Evolutionary conservation across 53 echinoderm and acorn worm species (phyloP).

Genomic region (Zoroaster sp.): DNA sequence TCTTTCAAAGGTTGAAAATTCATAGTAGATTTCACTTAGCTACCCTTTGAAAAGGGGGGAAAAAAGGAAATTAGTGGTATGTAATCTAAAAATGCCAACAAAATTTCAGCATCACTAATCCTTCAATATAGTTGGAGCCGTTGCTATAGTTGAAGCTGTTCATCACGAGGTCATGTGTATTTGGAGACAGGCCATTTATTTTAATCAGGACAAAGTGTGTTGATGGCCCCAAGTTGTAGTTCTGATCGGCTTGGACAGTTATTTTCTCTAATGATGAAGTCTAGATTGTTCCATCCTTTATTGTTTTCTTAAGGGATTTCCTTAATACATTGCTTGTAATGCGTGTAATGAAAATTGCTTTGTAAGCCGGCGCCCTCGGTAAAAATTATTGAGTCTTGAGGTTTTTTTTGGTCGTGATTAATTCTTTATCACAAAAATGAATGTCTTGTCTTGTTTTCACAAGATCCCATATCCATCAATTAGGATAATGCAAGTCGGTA

Average conservation of each 20-base stretch:
- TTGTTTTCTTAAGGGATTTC: background rate
- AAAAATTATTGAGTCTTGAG: background rate
- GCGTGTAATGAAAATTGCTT: background rate
- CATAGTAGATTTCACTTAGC: background rate
- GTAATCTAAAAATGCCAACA: background rate
- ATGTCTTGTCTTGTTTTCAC: background rate
- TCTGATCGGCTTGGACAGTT: conserved; percentile 11
- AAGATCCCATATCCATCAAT: background rate
- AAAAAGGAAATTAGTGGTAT: background rate
- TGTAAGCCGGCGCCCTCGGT: conserved; percentile 2
- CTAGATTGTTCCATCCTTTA: background rate
- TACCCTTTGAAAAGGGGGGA: background rate
- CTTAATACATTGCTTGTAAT: background rate
- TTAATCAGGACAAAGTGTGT: conserved; percentile 38
- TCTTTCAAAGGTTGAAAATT: background rate
- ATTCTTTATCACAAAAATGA: background rate
- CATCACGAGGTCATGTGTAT: conserved; percentile 1
- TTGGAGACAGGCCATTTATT: background rate
- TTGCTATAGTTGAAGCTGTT: background rate
- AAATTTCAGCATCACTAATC: conserved; percentile 22
- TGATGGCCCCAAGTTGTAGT: conserved; percentile 44
- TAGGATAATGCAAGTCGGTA: background rate
- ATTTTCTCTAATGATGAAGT: background rate
- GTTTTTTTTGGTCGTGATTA: background rate
- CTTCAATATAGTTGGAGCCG: background rate